These are phyloP conservation scores for Eilema depressum DNA, from an alignment of 2,888 invertebrate species.

Conservation along the genomic window DNA sequence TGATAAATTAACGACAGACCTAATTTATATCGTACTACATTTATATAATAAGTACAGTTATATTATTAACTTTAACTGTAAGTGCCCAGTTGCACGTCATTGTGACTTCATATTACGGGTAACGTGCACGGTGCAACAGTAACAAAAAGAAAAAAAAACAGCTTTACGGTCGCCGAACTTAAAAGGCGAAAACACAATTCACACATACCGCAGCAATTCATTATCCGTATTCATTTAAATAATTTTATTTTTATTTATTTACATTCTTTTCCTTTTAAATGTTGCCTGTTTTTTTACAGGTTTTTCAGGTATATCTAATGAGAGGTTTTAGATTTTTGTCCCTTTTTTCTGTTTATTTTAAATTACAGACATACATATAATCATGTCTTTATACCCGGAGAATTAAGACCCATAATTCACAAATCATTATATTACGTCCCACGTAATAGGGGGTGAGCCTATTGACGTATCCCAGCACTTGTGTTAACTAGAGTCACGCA, in stretches of 20 bases:
- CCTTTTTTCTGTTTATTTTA: neutral
- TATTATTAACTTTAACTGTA: neutral
- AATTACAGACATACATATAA: too few species aligned
- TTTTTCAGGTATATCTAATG: neutral
- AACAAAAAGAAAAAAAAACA: neutral
- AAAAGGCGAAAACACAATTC: neutral
- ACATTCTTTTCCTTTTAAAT: neutral
- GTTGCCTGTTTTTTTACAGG: neutral
- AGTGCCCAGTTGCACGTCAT: neutral
- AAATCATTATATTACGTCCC: too few species aligned
- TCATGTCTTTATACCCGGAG: too few species aligned
- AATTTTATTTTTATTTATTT: conserved; percentile 1
- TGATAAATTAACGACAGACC: too few species aligned
- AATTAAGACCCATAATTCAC: too few species aligned
- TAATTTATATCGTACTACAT: too few species aligned
- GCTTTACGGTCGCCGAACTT: neutral
- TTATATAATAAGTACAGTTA: too few species aligned
- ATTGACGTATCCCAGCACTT: too few species aligned
- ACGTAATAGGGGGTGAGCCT: too few species aligned
- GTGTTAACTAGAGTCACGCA: too few species aligned
- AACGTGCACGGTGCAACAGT: neutral
- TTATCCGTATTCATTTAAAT: conserved; percentile 1
- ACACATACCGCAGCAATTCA: neutral
- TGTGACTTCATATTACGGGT: neutral
- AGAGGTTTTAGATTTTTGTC: neutral